A percentile compares a stretch with the other conserved stretches of the same genome.
These are phyloP conservation scores for Campylomormyrus tamandua DNA, from an alignment of 2,113 vertebrate species.

Conservation along the genomic window DNA sequence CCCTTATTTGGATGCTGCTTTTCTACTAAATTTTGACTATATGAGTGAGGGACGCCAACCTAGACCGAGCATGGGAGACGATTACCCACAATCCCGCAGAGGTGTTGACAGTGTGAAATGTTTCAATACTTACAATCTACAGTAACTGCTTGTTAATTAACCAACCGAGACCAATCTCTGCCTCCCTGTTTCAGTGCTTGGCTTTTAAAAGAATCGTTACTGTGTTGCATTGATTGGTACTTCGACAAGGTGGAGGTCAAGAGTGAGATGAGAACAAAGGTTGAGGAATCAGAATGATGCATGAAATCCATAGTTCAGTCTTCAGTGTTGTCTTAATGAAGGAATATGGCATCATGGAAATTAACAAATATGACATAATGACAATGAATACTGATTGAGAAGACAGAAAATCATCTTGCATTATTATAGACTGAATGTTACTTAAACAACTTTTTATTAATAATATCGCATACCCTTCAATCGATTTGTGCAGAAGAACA, in stretches of 20 bases:
- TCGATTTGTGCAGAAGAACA: background rate
- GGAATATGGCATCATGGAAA: background rate
- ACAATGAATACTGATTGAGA: background rate
- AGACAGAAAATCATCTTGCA: background rate
- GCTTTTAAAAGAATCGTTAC: background rate
- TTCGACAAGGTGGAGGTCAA: background rate
- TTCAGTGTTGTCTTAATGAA: background rate
- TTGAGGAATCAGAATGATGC: background rate
- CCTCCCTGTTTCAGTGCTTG: background rate
- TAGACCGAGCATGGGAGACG: too few species aligned
- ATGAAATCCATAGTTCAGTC: background rate
- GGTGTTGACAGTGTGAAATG: background rate
- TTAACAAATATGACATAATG: background rate
- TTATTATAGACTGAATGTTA: background rate
- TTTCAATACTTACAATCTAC: background rate
- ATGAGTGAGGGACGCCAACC: too few species aligned
- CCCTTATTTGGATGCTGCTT: too few species aligned
- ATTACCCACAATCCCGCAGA: too few species aligned
- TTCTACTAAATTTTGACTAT: too few species aligned
- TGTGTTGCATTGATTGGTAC: background rate
- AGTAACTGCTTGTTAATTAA: conserved; percentile 1
- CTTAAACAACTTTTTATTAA: background rate
- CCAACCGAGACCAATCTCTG: background rate
- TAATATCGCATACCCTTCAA: background rate
- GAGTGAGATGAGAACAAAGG: background rate